Evolutionary conservation across 2,888 invertebrate species (phyloP).

Genomic region (Drosophila kanekoi): DNA sequence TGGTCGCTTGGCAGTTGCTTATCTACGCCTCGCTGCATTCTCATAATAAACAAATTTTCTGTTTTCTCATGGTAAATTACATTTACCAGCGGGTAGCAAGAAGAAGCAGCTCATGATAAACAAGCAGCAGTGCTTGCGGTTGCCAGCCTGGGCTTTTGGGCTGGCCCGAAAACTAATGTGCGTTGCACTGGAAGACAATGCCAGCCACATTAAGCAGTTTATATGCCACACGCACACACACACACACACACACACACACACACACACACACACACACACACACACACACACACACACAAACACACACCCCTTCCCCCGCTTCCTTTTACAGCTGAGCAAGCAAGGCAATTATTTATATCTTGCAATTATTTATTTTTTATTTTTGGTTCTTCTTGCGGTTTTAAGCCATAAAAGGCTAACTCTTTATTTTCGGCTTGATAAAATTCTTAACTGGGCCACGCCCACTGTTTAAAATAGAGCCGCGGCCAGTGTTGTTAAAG

Average conservation of each 20-base stretch:
- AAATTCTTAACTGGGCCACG: conserved; percentile 43
- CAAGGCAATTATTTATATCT: conserved; percentile 82
- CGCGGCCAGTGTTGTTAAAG: conserved; percentile 16
- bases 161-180: conserved; percentile 61
- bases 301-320: conserved; percentile 12
- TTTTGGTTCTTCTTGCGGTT: conserved; percentile 33
- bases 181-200: conserved; percentile 75
- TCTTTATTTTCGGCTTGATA: conserved; percentile 27
- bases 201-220: conserved; percentile 57
- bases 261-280: too few species aligned
- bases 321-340: conserved; percentile 74
- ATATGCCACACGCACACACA: conserved; percentile 23
- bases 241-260: conserved; percentile 2
- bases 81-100: conserved; percentile 10
- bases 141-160: conserved; percentile 20
- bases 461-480: conserved; percentile 21
- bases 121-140: conserved; percentile 54
- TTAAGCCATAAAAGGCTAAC: conserved; percentile 20
- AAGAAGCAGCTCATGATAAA: conserved; percentile 10
- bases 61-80: conserved; percentile 10
- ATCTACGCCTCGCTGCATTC: conserved; percentile 77
- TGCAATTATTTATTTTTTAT: conserved; percentile 31
- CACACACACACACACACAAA: conserved; percentile 1
- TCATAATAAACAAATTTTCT: conserved; percentile 78
- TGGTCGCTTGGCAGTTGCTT: conserved; percentile 71